Base-by-base conservation (phyloP, 2,113 vertebrate genomes). In the Carlito syrichta region DNA sequence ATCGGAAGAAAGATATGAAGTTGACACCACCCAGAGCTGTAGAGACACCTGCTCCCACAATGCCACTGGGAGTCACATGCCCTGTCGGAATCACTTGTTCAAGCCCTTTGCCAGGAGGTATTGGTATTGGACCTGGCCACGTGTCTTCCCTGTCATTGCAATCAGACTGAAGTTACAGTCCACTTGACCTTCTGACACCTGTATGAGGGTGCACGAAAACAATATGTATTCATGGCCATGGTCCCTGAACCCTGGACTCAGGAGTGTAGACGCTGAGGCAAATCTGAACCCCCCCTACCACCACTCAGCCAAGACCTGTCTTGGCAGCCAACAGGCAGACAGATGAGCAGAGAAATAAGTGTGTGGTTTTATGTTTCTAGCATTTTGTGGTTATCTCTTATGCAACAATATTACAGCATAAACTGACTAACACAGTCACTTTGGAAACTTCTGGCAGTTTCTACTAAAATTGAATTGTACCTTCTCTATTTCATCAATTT, bases 301-400 rank as follows among this genome's bases (percentile, higher is more conserved):
- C 22, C 40, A 19, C n/a, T 9, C n/a, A 38, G n/a, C 68, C n/a
- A 69, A 23, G 68, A 69, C n/a, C 16, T 16, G 7, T 48, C 73
- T 7, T 40, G 0, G 1, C 13, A 6, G n/a, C 35, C 54, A 5
- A 43, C 9, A 3, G 1, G 14, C 13, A 1, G 27, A 6, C 4
- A 13, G 1, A 0, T 7, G 10, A 2, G 2, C 30, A 6, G 20
- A 23, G 84, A 38, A 16, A 8, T 1, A 5, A 14, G 9, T 0
- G 0, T 19, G 43, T 17, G 19, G 2, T 27, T 25, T 1, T 4
- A 14, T 32, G 25, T 7, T 6, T 0, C 0, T 1, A 1, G 12
- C 3, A 8, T 2, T 32, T 27, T 22, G 25, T 1, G 1, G 1
- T 3, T 35, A 19, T 40, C 63, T 3, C 0, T 30, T 20, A 3